Evolutionary conservation across 2,113 vertebrate species (phyloP).

Genomic region (Cavia aperea): DNA sequence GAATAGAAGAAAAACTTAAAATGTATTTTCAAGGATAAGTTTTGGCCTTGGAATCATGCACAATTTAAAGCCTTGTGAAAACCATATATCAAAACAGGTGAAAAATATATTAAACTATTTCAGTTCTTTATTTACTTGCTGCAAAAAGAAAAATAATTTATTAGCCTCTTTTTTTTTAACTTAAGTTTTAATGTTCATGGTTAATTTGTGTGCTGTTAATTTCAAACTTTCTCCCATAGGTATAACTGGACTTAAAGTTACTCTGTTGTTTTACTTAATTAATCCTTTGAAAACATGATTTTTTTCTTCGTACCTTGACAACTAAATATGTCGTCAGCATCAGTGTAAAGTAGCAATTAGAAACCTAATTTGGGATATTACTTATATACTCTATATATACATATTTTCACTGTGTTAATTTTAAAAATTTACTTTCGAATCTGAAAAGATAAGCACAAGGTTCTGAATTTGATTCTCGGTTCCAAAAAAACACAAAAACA

Average conservation of each 20-base stretch:
- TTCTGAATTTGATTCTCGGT: no score
- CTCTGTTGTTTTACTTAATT: constrained; percentile 10
- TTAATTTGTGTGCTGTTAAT: not conserved
- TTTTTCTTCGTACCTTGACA: not conserved
- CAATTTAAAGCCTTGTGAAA: not conserved
- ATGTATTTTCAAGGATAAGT: not conserved
- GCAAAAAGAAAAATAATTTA: not conserved
- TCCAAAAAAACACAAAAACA: not conserved
- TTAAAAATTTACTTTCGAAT: not conserved
- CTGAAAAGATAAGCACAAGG: no score
- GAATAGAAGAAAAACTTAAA: not conserved
- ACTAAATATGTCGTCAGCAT: not conserved
- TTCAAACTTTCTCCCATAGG: not conserved
- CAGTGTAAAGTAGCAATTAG: not conserved
- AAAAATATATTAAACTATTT: not conserved
- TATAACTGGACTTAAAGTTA: not conserved
- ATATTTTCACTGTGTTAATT: not conserved
- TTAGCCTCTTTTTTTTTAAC: not conserved
- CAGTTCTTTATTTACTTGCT: constrained; percentile 10
- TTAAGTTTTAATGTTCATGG: not conserved
- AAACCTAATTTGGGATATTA: not conserved
- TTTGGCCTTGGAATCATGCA: not conserved
- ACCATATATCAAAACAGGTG: not conserved
- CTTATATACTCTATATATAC: not conserved
- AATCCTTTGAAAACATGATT: constrained; percentile 6